Evolutionary conservation across 2,888 invertebrate species (phyloP), one percentile per base, ranked within the genome.

Genomic region (Gymnocheta viridis): DNA sequence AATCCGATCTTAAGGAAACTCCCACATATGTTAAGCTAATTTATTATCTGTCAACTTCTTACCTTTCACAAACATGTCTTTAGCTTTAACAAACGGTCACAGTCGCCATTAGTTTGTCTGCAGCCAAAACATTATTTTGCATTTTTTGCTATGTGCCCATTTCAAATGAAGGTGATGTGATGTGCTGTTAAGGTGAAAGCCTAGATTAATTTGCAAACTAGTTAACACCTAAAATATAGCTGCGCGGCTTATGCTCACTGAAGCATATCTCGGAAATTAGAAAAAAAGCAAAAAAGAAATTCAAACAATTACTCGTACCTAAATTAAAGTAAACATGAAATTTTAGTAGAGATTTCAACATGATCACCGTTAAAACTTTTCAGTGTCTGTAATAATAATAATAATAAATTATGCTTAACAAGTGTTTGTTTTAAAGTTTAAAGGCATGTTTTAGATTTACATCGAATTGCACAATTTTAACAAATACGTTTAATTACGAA

Each of bases 141-240:
- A 49, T 10, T 49, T 49, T 49, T 49, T 4, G 6, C 14, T 44
- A 44, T 44, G 17, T 17, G n/a, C 24, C n/a, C 14, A 62, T 38
- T 22, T 22, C 27, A 54, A 10, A 64, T 17, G 35, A 12, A 27
- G 67, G 49, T 67, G 38, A 69, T 51, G 66, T 17, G 44, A 54
- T 35, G 66, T 17, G 44, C 47, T 35, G 44, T 35, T 51, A 41
- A 64, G 70, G 82, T 80, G 82, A 83, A 83, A 83, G 82, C 58
- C 69, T 54, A 64, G 58, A 41, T 74, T 70, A 64, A 69, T 74
- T 74, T 80, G 69, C 79, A 76, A 41, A 80, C 54, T 58, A 56
- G 47, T 80, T 83, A 80, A 56, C 82, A 78, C 62, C 56, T 72
- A 27, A 64, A 64, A 29, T 58, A 38, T 32, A 44, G 29, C 29